Conservation (phyloP, 35 echinoderm and acorn worm genomes). For the Lytechinus pictus region DNA sequence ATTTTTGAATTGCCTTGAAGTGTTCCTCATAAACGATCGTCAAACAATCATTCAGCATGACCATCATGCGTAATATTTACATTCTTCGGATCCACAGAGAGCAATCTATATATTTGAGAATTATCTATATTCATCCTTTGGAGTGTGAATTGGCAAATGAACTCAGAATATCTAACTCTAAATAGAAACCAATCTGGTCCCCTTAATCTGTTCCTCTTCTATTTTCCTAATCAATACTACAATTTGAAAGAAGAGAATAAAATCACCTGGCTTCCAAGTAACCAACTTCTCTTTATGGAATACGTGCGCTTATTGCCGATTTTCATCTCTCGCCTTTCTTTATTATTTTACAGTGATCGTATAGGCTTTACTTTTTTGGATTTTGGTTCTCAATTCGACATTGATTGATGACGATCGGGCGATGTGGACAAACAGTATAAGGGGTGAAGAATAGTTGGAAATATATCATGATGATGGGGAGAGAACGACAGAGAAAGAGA, state of each 20-base stretch:
- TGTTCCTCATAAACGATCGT: neutral
- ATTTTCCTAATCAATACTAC: constrained; percentile 6
- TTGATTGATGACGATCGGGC: constrained; percentile 26
- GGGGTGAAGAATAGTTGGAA: neutral
- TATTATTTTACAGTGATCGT: neutral
- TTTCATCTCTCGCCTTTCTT: neutral
- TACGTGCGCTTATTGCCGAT: neutral
- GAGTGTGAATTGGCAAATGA: neutral
- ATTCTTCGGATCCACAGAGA: neutral
- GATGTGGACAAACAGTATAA: constrained; percentile 19
- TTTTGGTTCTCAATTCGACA: neutral
- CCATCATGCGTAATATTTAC: neutral
- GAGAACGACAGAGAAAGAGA: neutral
- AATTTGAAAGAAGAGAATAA: neutral
- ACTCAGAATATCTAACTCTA: neutral
- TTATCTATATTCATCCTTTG: neutral
- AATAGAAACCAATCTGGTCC: neutral
- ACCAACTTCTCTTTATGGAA: neutral
- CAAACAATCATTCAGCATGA: neutral
- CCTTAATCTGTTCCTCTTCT: neutral
- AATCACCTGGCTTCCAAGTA: neutral
- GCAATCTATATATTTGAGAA: neutral
- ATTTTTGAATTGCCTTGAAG: neutral
- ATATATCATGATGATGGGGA: neutral
- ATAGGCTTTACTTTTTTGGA: neutral